A percentile compares a stretch with the other conserved stretches of the same genome.
Evolutionary conservation across 2,797 vertebrate species (phyloP).

Genomic region (Phrynocephalus guinanensis): DNA sequence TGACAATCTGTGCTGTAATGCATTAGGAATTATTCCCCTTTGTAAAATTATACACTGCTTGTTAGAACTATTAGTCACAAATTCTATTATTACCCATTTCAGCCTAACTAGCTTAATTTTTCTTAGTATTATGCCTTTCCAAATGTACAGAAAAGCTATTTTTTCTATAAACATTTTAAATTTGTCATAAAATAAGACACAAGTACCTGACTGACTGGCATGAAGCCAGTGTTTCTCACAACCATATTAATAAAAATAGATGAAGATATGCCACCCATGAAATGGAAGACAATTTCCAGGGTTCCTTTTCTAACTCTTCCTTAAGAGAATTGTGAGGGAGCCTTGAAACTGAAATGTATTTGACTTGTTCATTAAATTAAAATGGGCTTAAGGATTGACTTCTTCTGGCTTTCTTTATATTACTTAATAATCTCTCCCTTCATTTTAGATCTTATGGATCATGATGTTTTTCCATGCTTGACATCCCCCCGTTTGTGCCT

Average conservation of each 20-base stretch:
- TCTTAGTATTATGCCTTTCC: not conserved
- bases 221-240: not conserved
- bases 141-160: not conserved
- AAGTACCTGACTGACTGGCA: not conserved
- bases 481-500: too few relatives aligned
- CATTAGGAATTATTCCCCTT: not conserved
- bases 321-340: not conserved
- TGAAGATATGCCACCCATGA: not conserved
- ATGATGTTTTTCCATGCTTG: too few relatives aligned
- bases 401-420: not conserved
- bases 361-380: not conserved
- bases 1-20: not conserved
- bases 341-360: not conserved
- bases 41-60: not conserved
- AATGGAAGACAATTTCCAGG: not conserved
- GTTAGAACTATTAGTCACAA: conserved; percentile 4
- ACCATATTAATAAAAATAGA: not conserved
- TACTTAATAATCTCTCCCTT: not conserved
- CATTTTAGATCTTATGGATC: too few relatives aligned
- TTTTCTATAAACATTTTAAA: not conserved
- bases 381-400: not conserved
- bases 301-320: not conserved
- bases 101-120: not conserved
- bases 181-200: not conserved
- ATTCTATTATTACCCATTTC: conserved; percentile 12